These are phyloP conservation scores for Amphilophus citrinellus DNA, from an alignment of 2,113 vertebrate species.

Conservation along the genomic window DNA sequence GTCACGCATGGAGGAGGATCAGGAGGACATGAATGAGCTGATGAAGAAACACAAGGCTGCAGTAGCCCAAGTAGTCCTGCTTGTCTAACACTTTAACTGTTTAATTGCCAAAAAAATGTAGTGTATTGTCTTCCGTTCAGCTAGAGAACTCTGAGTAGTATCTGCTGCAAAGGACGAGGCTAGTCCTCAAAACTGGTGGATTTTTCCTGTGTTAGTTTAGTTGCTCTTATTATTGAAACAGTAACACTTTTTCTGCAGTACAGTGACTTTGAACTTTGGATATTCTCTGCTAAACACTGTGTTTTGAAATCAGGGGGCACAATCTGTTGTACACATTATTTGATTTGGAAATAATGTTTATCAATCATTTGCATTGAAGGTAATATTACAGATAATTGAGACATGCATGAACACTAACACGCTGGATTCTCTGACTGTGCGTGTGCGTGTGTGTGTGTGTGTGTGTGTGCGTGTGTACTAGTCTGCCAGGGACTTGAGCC, in stretches of 20 bases:
- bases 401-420: neutral
- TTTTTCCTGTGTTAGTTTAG: neutral
- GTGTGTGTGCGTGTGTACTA: slow-evolving; percentile 58
- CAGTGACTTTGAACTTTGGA: slow-evolving; percentile 45
- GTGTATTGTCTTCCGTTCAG: neutral
- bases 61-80: slow-evolving; percentile 89
- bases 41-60: slow-evolving; percentile 99
- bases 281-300: slow-evolving; percentile 34
- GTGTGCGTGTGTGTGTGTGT: neutral
- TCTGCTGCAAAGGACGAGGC: neutral
- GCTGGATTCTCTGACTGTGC: neutral
- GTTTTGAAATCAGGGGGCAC: slow-evolving; percentile 29
- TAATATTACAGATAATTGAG: slow-evolving; percentile 15
- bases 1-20: slow-evolving; percentile 96
- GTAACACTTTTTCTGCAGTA: slow-evolving; percentile 7
- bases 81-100: neutral
- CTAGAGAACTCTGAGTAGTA: neutral
- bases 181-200: neutral
- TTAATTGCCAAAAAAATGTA: slow-evolving; percentile 1
- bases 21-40: slow-evolving; percentile 98
- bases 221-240: neutral
- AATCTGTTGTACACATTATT: slow-evolving; percentile 56
- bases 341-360: slow-evolving; percentile 15
- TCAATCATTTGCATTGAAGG: slow-evolving; percentile 17
- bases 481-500: slow-evolving; percentile 93